Evolutionary conservation across 1,140 invertebrate genomes (phyloP).

Genomic region (Brachionus angularis): DNA sequence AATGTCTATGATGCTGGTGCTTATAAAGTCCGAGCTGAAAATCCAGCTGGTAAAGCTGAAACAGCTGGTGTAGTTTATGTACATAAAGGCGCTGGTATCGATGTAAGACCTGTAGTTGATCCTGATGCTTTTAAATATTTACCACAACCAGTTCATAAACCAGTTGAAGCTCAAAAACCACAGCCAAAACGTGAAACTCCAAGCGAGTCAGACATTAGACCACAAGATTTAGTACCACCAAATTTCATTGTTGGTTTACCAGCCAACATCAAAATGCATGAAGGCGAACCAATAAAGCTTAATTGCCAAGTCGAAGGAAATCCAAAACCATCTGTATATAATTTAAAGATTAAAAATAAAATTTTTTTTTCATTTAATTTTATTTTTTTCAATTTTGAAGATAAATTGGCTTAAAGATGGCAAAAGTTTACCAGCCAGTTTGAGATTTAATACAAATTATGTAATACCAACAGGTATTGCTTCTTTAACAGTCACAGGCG

Average conservation of each 20-base stretch:
- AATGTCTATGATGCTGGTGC: slow-evolving; percentile 12
- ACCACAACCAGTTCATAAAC: slow-evolving; percentile 10
- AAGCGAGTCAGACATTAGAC: not conserved
- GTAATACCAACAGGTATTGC: slow-evolving; percentile 20
- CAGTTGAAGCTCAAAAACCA: not conserved
- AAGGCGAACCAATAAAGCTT: slow-evolving; percentile 49
- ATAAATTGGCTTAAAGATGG: slow-evolving; percentile 41
- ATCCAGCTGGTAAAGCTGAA: slow-evolving; percentile 10
- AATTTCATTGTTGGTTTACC: slow-evolving; percentile 32
- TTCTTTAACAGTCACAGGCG: not conserved
- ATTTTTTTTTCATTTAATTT: slow-evolving; percentile 52
- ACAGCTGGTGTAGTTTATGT: slow-evolving; percentile 22
- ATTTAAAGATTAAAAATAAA: slow-evolving; percentile 77
- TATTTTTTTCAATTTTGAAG: not conserved
- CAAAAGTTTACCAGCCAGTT: slow-evolving; percentile 4
- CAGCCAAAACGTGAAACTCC: not conserved
- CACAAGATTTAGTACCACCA: not conserved
- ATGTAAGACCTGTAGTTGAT: slow-evolving; percentile 17
- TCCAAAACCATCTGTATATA: slow-evolving; percentile 54
- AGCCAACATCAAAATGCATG: slow-evolving; percentile 44
- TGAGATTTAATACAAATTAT: slow-evolving; percentile 40
- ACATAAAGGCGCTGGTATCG: slow-evolving; percentile 18
- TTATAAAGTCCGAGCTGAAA: slow-evolving; percentile 13
- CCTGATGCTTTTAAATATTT: slow-evolving; percentile 39
- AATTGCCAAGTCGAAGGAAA: slow-evolving; percentile 52